Evolutionary conservation across 2,113 vertebrate genomes (phyloP).

Genomic region (Scartelaos histophorus): DNA sequence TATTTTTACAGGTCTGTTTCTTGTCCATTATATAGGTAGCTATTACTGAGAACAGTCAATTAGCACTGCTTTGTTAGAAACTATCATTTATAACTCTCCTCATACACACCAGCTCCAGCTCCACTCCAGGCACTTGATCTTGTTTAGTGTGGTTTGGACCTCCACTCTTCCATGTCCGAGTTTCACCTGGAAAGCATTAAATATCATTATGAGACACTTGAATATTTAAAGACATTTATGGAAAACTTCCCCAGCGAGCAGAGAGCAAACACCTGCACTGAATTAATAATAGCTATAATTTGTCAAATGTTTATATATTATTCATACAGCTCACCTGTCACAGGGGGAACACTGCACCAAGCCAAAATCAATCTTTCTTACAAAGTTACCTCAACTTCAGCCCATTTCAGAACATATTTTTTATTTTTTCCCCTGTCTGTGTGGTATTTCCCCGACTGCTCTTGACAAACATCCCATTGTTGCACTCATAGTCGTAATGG

Average conservation of each 20-base stretch:
- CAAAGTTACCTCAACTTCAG: neutral
- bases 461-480: constrained; percentile 28
- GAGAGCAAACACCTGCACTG: neutral
- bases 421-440: neutral
- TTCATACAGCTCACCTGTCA: constrained; percentile 20
- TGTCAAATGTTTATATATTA: neutral
- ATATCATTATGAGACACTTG: constrained; percentile 32
- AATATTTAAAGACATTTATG: constrained; percentile 28
- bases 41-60: neutral
- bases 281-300: constrained; percentile 20
- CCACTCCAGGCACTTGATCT: neutral
- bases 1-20: neutral
- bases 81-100: neutral
- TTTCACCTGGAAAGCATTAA: constrained; percentile 48
- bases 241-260: constrained; percentile 28
- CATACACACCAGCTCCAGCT: neutral
- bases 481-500: constrained; percentile 13
- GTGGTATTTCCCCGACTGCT: constrained; percentile 11
- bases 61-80: neutral
- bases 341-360: neutral
- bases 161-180: constrained; percentile 4
- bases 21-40: neutral
- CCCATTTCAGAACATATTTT: neutral
- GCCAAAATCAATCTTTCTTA: constrained; percentile 2
- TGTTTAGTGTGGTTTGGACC: neutral